Percentiles rank a stretch among this genome's conserved stretches.
Evolutionary conservation across 2,797 vertebrate genomes (phyloP).

Genomic region (Pseudomugil tenellus): DNA sequence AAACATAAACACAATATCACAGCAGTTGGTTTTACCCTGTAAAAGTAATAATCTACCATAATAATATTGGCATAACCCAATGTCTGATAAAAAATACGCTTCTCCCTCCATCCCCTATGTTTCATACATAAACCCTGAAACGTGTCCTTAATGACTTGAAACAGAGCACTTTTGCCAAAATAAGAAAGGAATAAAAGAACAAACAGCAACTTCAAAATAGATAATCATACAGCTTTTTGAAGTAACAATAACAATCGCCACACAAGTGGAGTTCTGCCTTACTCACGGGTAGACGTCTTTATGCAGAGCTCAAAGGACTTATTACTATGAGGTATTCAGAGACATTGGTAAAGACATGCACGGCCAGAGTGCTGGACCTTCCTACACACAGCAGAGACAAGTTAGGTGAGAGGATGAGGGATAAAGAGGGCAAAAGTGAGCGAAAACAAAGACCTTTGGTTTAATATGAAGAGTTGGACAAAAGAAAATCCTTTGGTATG

Average conservation of each 20-base stretch:
- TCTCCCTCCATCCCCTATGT: constrained; percentile 85
- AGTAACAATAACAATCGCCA: constrained; percentile 93
- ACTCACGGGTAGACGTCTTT: constrained; percentile 92
- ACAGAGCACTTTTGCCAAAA: constrained; percentile 86
- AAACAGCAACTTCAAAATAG: constrained; percentile 87
- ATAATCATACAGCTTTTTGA: constrained; percentile 92
- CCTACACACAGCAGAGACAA: constrained; percentile 74
- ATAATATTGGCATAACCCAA: constrained; percentile 86
- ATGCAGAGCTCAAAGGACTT: constrained; percentile 96
- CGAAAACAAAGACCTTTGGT: constrained; percentile 90
- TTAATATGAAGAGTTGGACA: constrained; percentile 92
- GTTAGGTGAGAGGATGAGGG: constrained; percentile 69
- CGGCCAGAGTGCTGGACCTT: constrained; percentile 88
- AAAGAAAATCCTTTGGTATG: constrained; percentile 95
- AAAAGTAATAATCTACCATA: constrained; percentile 90
- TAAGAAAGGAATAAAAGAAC: constrained; percentile 2
- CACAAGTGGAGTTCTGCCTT: constrained; percentile 93
- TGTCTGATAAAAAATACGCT: constrained; percentile 86
- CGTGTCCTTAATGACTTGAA: constrained; percentile 86
- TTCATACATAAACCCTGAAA: constrained; percentile 88
- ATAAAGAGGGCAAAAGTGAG: constrained; percentile 66
- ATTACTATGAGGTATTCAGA: constrained; percentile 99
- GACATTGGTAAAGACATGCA: constrained; percentile 95
- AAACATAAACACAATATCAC: constrained; percentile 94
- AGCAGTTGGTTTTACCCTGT: constrained; percentile 98